These are phyloP conservation scores for Drosophila macrospina DNA, from an alignment of 2,888 invertebrate genomes.

Conservation along the genomic window DNA sequence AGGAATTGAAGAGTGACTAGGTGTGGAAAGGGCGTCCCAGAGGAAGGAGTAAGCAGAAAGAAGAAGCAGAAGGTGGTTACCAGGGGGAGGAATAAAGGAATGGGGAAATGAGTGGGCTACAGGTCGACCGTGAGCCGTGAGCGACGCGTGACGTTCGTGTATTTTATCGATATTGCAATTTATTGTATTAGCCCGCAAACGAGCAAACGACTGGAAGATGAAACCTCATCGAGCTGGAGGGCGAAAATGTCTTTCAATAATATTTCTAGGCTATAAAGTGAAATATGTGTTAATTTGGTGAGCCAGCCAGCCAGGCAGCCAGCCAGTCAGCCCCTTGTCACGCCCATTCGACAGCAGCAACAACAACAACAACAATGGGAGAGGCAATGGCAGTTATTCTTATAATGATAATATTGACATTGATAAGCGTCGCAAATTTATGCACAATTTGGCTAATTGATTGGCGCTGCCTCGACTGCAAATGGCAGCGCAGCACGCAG, in stretches of 20 bases:
- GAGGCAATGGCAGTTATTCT: constrained; percentile 57
- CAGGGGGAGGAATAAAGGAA: background rate
- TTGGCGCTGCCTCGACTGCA: constrained; percentile 60
- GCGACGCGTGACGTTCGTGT: constrained; percentile 73
- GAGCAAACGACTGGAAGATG: constrained; percentile 19
- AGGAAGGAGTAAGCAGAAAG: too few species aligned
- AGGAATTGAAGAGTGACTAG: background rate
- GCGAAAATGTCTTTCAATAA: constrained; percentile 50
- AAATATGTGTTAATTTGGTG: constrained; percentile 77
- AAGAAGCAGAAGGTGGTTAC: too few species aligned
- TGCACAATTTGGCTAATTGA: constrained; percentile 81
- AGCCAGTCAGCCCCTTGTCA: constrained; percentile 35
- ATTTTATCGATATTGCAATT: constrained; percentile 82
- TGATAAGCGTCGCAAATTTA: constrained; percentile 80
- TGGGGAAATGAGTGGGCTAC: background rate
- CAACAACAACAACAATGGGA: background rate
- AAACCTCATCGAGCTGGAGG: constrained; percentile 31
- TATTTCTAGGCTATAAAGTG: constrained; percentile 73
- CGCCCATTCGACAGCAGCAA: constrained; percentile 19
- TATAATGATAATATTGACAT: constrained; percentile 79
- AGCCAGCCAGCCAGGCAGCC: constrained; percentile 18
- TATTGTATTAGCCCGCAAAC: constrained; percentile 71
- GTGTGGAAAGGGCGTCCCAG: background rate
- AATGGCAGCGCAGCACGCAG: constrained; percentile 57
- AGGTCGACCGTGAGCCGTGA: constrained; percentile 64